phyloP scores from a whole-genome alignment of 1,140 invertebrate species.

The Drosophila parabipectinata region DNA sequence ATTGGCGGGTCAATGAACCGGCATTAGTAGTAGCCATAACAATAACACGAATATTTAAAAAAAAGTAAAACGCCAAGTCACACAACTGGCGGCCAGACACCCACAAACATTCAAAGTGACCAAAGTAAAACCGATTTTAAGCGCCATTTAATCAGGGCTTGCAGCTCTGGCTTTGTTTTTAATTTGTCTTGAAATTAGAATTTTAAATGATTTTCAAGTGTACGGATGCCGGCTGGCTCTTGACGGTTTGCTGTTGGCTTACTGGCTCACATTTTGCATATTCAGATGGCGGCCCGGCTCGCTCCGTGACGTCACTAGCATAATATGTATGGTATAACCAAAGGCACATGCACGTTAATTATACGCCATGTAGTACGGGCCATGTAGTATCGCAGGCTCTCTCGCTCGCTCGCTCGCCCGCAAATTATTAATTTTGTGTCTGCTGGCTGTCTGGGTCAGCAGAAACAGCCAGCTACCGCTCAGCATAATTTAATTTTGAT shows the following conservation, averaged over 20 bases:
- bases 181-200: constrained; percentile 82
- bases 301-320: constrained; percentile 71
- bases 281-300: constrained; percentile 38
- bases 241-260: constrained; percentile 1
- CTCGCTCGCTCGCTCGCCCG: constrained; percentile 14
- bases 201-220: constrained; percentile 72
- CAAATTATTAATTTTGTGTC: constrained; percentile 79
- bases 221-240: constrained; percentile 15
- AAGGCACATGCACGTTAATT: constrained; percentile 79
- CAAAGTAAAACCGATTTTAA: constrained; percentile 64
- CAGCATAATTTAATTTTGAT: constrained; percentile 81
- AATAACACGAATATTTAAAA: constrained; percentile 46
- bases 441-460: constrained; percentile 79
- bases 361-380: constrained; percentile 76
- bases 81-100: constrained; percentile 32
- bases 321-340: constrained; percentile 57
- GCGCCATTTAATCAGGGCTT: constrained; percentile 77
- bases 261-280: constrained; percentile 61
- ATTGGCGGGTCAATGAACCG: constrained; percentile 57
- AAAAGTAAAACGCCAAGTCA: constrained; percentile 25
- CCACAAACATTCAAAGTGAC: constrained; percentile 66
- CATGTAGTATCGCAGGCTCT: constrained; percentile 28
- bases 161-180: constrained; percentile 71
- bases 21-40: constrained; percentile 28
- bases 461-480: constrained; percentile 53